These are phyloP conservation scores for Gobio gobio DNA, from an alignment of 2,113 vertebrate species.

Conservation along the genomic window DNA sequence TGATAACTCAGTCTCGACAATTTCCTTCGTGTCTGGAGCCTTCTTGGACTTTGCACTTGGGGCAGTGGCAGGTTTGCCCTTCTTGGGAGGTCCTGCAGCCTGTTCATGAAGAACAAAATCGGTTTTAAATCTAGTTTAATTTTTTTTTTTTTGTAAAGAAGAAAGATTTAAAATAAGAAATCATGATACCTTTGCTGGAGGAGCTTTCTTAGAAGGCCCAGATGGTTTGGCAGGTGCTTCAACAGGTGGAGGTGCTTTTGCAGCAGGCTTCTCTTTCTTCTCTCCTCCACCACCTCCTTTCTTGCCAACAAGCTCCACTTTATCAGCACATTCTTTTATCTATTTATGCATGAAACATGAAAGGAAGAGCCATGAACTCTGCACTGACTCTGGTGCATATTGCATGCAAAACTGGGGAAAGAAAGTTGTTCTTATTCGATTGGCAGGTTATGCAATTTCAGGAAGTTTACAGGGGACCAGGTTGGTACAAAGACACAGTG, in stretches of 20 bases:
- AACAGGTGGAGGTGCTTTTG: conserved; percentile 76
- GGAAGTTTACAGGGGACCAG: background rate
- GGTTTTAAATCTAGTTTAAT: too few species aligned
- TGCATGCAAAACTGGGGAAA: background rate
- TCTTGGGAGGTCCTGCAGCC: conserved; percentile 85
- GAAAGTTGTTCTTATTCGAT: background rate
- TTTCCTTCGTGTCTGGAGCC: conserved; percentile 82
- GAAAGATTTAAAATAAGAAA: background rate
- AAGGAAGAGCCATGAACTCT: background rate
- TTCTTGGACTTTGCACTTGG: conserved; percentile 86
- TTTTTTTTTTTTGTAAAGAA: background rate
- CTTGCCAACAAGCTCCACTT: conserved; percentile 87
- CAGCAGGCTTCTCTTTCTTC: conserved; percentile 82
- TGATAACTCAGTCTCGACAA: conserved; percentile 86
- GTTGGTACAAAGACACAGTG: too few species aligned
- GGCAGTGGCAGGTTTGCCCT: conserved; percentile 79
- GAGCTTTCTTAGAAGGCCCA: conserved; percentile 81
- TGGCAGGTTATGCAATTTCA: background rate
- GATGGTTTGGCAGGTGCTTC: conserved; percentile 78
- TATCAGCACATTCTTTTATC: conserved; percentile 97
- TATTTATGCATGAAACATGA: conserved; percentile 58
- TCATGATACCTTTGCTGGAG: conserved; percentile 78
- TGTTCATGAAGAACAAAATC: conserved; percentile 59
- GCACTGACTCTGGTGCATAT: background rate
- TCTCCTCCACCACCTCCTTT: conserved; percentile 74